Conservation (phyloP, 2,113 vertebrate genomes). For the Apeltes quadracus region DNA sequence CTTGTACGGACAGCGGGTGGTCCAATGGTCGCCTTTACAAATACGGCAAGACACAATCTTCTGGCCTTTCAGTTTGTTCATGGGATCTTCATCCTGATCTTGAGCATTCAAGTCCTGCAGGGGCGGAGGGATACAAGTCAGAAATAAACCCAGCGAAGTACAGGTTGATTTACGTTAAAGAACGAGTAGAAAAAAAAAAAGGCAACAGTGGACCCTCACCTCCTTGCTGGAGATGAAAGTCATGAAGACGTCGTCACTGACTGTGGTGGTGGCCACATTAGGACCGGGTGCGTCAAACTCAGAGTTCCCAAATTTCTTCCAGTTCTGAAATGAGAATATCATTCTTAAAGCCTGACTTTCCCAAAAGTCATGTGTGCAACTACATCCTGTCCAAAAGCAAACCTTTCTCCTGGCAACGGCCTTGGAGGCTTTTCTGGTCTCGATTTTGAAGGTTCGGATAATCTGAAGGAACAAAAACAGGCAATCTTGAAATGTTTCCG, state of each 20-base stretch:
- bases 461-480: slow-evolving; percentile 79
- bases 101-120: slow-evolving; percentile 89
- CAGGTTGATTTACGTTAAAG: background rate
- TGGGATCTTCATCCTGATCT: slow-evolving; percentile 94
- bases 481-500: too few relatives aligned
- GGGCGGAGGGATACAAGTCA: background rate
- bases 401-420: slow-evolving; percentile 95
- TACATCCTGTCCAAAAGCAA: slow-evolving; percentile 4
- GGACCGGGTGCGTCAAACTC: slow-evolving; percentile 91
- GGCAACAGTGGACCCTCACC: slow-evolving; percentile 68
- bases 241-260: slow-evolving; percentile 97
- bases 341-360: fast-evolving
- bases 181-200: background rate
- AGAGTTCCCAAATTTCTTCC: slow-evolving; percentile 97
- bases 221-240: slow-evolving; percentile 97
- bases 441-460: slow-evolving; percentile 92
- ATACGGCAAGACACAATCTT: slow-evolving; percentile 98
- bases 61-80: slow-evolving; percentile 97
- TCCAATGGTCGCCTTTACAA: slow-evolving; percentile 98
- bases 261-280: slow-evolving; percentile 94
- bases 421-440: slow-evolving; percentile 95
- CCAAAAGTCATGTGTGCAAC: too few relatives aligned
- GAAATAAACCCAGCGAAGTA: background rate
- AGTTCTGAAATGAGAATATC: slow-evolving; percentile 82
- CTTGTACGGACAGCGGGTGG: slow-evolving; percentile 96